A percentile compares a stretch with the other conserved stretches of the same genome.
phyloP scores from a whole-genome alignment of 1,140 invertebrate genomes.

The Drosophila parvula region DNA sequence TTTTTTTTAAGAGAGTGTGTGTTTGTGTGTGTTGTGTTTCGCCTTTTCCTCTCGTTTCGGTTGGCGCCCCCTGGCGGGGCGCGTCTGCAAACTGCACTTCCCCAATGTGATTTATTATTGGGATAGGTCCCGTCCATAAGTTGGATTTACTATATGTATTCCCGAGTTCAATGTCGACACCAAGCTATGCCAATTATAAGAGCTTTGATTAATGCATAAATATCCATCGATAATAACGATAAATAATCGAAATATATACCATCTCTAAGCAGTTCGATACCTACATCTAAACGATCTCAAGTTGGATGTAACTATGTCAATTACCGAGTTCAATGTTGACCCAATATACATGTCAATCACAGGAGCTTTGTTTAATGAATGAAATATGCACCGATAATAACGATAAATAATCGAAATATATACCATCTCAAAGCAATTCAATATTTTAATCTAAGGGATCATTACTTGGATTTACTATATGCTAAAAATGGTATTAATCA shows the following conservation, averaged over 20 bases:
- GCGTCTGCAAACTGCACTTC: slow-evolving; percentile 25
- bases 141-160: slow-evolving; percentile 6
- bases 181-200: not conserved
- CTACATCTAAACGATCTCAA: too few species aligned
- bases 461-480: too few species aligned
- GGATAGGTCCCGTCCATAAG: slow-evolving; percentile 38
- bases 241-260: not conserved
- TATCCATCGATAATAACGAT: not conserved
- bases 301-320: too few species aligned
- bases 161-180: too few species aligned
- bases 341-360: too few species aligned
- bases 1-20: not conserved
- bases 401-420: too few species aligned
- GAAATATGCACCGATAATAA: too few species aligned
- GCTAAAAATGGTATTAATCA: too few species aligned
- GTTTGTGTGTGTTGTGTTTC: not conserved
- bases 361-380: too few species aligned
- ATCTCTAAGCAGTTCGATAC: not conserved
- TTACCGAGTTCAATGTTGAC: too few species aligned
- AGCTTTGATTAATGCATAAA: not conserved
- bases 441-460: too few species aligned
- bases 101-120: slow-evolving; percentile 41
- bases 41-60: slow-evolving; percentile 8
- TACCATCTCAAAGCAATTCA: too few species aligned
- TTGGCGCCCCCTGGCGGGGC: slow-evolving; percentile 5